Evolutionary conservation across 2,113 vertebrate species (phyloP).

Genomic region (Thalassarche chlororhynchos): DNA sequence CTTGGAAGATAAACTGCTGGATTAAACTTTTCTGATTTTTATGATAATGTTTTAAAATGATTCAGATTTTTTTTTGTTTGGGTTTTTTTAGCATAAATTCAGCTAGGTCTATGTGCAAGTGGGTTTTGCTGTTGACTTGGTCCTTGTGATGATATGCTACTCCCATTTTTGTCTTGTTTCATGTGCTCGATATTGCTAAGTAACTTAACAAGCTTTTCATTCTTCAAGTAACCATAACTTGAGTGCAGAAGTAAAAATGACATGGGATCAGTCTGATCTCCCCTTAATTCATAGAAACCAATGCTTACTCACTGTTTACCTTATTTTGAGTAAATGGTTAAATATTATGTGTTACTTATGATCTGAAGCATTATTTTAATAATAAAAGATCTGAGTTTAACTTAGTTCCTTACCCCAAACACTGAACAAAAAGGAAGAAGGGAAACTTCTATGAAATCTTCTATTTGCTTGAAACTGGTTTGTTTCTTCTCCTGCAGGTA

Average conservation of each 20-base stretch:
- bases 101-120: background rate
- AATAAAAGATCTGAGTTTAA: background rate
- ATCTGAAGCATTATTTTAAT: background rate
- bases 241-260: background rate
- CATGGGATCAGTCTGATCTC: background rate
- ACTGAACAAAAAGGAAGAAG: background rate
- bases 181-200: background rate
- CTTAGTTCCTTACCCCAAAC: background rate
- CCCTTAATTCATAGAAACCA: background rate
- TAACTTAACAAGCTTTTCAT: background rate
- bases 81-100: background rate
- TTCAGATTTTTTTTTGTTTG: background rate
- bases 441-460: background rate
- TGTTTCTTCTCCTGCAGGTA: conserved; percentile 78
- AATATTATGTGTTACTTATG: background rate
- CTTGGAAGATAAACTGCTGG: background rate
- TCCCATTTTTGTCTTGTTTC: background rate
- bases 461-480: background rate
- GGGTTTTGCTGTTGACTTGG: background rate
- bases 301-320: background rate
- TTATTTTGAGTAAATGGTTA: background rate
- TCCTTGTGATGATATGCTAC: background rate
- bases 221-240: background rate
- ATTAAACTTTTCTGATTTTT: background rate
- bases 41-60: background rate